Evolutionary conservation across 2,113 vertebrate species (phyloP), one percentile per base, ranked within the genome.

Genomic region (Phaethon lepturus): DNA sequence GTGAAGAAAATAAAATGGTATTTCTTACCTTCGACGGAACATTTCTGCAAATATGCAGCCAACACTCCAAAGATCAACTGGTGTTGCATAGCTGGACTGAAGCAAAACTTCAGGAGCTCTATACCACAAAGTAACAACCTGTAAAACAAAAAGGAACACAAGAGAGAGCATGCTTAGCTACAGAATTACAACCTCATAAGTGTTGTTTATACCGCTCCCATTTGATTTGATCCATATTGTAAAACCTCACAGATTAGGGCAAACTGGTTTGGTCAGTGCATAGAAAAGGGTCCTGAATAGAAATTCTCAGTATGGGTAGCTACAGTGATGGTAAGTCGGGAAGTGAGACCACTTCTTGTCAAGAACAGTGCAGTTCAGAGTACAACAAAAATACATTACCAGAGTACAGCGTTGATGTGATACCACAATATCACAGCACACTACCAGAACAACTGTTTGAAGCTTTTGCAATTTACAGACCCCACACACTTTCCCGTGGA

Each of bases 101-200:
- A 99, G 99, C 95, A 99, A 97, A 97, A 99, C 99, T 97, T 99
- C 99, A 52, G 99, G 99, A 73, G 99, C 99, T 95, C 99, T 98
- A 97, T 99, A 99, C 99, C 99, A 99, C 97, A 99, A 98, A 3
- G 99, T 99, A 97, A 99, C 99, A 90, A 99, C 99, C 99, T 99
- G 95, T 19, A 98, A 98, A 35, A 79, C 80, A 97, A 96, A 98
- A 88, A 22, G 10, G 40, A 93, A 56, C 29, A 5, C 60, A 55
- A 93, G 60, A 78, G 16, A 56, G 4, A 76, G 31, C 38, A 23
- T 0, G 1, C 4, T 94, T 72, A 95, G 56, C 19, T 80, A 58
- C 24, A 52, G 45, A 86, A 83, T 16, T 52, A 47, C 17, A 87
- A 59, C 10, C 17, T 87, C 11, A 0, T 45, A 55, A 58, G 5